A percentile compares a stretch with the other conserved stretches of the same genome.
Conservation (phyloP, 1,140 invertebrate genomes). For the Coenobita brevimanus region DNA sequence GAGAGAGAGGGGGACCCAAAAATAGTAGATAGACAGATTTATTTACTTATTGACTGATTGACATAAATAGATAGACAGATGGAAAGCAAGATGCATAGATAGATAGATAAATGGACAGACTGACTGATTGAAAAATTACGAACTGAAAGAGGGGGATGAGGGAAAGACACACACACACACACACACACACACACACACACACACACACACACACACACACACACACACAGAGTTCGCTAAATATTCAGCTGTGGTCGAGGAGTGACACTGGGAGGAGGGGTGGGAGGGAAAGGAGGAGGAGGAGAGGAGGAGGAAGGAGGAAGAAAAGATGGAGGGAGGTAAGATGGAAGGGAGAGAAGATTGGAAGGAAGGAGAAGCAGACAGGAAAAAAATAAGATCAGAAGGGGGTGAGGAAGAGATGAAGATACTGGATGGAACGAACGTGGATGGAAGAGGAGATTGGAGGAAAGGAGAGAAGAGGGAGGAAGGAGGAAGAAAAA, state of each 20-base stretch:
- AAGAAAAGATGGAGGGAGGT: not conserved
- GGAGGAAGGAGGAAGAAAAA: too few relatives aligned
- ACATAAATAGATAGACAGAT: too few relatives aligned
- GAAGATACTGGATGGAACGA: not conserved
- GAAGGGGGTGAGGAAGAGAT: not conserved
- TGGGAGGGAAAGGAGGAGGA: not conserved
- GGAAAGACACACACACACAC: not conserved
- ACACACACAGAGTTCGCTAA: conserved; percentile 12
- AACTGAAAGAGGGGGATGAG: too few relatives aligned
- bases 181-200: conserved; percentile 21
- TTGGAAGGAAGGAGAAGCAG: not conserved
- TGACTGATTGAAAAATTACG: too few relatives aligned
- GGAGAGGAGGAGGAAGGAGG: conserved; percentile 12
- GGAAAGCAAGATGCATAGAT: too few relatives aligned
- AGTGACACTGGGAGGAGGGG: not conserved
- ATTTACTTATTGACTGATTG: too few relatives aligned
- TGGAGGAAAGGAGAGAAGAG: not conserved
- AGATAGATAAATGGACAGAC: too few relatives aligned
- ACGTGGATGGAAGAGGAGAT: not conserved
- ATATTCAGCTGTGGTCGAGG: not conserved
- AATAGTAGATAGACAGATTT: too few relatives aligned
- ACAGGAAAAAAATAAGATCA: not conserved
- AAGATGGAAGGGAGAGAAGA: not conserved
- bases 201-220: conserved; percentile 30
- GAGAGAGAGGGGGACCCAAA: too few relatives aligned